Evolutionary conservation across 2,888 invertebrate species (phyloP), one percentile per base, ranked within the genome.

Genomic region (Autographa gamma): DNA sequence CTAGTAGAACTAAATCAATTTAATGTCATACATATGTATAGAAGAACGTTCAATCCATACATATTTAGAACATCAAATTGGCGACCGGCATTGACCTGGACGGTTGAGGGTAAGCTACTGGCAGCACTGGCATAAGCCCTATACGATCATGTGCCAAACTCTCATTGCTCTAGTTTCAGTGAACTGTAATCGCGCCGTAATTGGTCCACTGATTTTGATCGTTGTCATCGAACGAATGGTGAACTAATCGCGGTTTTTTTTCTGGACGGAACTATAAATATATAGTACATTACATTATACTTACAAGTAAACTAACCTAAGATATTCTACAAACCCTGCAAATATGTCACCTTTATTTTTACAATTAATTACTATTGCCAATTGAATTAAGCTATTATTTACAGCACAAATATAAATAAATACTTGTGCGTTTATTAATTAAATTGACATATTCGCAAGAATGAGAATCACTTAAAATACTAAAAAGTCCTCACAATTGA

Each of bases 121-220:
- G 25, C 25, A 25, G 25, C 60, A 63, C 60, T 75, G 78, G 73
- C 72, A 80, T 34, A 19, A 43, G 63, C 11, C n/a, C n/a, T 64
- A 34, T 32, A 58, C 52, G 41, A 59, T 54, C 43, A 31, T 38
- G 60, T 76, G 81, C 81, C 77, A 80, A 80, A 11, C 25, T 2
- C 9, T 56, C 25, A 56, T 48, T 54, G 76, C 41, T 70, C 76
- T 60, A 54, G 56, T 65, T 76, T 70, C 64, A 34, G 43, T 32
- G 31, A 38, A 52, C 19, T 34, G 25, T 43, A 48, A 52, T 63
- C 38, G 11, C 43, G 19, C 2, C 14, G 8, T 25, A 61, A 25
- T n/a, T 19, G 41, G 7, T 6, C 2, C 41, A 41, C 18, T 8
- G n/a, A n/a, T 48, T n/a, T n/a, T 3, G n/a, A n/a, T 48, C 8